A percentile compares a stretch with the other conserved stretches of the same genome.
Evolutionary conservation across 2,888 invertebrate species (phyloP).

Genomic region (Crepidodera aurea): DNA sequence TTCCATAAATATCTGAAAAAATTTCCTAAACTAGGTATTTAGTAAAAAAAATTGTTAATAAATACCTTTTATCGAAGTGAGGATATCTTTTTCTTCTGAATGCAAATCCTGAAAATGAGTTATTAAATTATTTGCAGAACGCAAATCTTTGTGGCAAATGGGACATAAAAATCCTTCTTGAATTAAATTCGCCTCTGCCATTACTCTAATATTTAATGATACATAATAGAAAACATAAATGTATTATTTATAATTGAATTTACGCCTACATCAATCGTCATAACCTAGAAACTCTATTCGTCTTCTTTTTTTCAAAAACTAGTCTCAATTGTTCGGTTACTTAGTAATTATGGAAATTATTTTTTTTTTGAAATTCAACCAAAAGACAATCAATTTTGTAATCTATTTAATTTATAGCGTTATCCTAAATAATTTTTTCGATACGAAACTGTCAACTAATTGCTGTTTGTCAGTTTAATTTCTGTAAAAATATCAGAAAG

Average conservation of each 20-base stretch:
- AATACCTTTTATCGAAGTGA: slow-evolving; percentile 79
- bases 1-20: slow-evolving; percentile 74
- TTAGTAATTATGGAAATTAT: too few relatives aligned
- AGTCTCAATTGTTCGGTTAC: too few relatives aligned
- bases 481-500: background rate
- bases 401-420: too few relatives aligned
- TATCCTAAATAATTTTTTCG: too few relatives aligned
- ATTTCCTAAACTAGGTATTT: background rate
- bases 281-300: background rate
- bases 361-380: too few relatives aligned
- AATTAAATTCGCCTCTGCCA: slow-evolving; percentile 61
- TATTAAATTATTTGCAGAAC: slow-evolving; percentile 82
- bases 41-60: background rate
- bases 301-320: background rate
- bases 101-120: slow-evolving; percentile 90
- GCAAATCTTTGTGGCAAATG: slow-evolving; percentile 90
- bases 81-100: slow-evolving; percentile 84
- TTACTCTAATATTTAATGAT: slow-evolving; percentile 9
- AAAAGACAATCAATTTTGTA: too few relatives aligned
- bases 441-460: too few relatives aligned
- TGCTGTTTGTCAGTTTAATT: too few relatives aligned
- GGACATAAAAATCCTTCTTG: slow-evolving; percentile 96
- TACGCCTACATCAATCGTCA: background rate
- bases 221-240: too few relatives aligned
- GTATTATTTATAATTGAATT: background rate